A percentile compares a stretch with the other conserved stretches of the same genome.
These are phyloP conservation scores for Druon quercuslanigerum DNA, from an alignment of 1,140 invertebrate genomes.

Conservation along the genomic window DNA sequence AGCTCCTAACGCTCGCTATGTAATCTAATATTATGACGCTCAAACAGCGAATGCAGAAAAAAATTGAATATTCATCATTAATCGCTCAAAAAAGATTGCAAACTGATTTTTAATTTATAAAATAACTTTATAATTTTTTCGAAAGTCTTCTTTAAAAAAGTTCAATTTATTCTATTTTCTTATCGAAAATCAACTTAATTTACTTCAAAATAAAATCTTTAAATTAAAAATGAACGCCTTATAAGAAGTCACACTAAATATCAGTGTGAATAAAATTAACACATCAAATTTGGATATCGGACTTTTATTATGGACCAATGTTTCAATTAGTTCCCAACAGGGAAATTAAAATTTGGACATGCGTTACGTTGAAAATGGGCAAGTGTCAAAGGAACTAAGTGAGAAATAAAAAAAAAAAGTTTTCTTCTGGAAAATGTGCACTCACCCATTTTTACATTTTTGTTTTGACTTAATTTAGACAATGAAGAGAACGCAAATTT, in stretches of 20 bases:
- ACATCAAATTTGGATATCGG: conserved; percentile 58
- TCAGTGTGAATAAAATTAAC: conserved; percentile 34
- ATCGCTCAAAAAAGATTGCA: too few species aligned
- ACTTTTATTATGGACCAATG: conserved; percentile 67
- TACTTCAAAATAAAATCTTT: too few species aligned
- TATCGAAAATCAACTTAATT: too few species aligned
- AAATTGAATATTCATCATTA: not conserved
- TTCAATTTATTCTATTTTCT: too few species aligned
- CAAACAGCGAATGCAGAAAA: not conserved
- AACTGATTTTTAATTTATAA: too few species aligned
- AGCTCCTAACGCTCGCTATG: conserved; percentile 26
- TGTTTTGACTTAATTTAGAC: conserved; percentile 15
- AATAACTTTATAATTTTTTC: too few species aligned
- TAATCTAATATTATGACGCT: conserved; percentile 23
- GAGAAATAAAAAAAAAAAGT: conserved; percentile 52
- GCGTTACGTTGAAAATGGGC: conserved; percentile 49
- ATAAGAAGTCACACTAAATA: conserved; percentile 9
- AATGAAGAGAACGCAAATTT: conserved; percentile 28
- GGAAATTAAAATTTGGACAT: conserved; percentile 56
- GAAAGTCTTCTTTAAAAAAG: too few species aligned
- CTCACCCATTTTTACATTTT: conserved; percentile 59
- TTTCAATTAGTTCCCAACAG: conserved; percentile 51
- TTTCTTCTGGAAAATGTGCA: conserved; percentile 47
- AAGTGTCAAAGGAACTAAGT: conserved; percentile 42
- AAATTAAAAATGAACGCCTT: not conserved